Base-by-base conservation (phyloP, 2,797 vertebrate genomes). In the Pelobates cultripes region DNA sequence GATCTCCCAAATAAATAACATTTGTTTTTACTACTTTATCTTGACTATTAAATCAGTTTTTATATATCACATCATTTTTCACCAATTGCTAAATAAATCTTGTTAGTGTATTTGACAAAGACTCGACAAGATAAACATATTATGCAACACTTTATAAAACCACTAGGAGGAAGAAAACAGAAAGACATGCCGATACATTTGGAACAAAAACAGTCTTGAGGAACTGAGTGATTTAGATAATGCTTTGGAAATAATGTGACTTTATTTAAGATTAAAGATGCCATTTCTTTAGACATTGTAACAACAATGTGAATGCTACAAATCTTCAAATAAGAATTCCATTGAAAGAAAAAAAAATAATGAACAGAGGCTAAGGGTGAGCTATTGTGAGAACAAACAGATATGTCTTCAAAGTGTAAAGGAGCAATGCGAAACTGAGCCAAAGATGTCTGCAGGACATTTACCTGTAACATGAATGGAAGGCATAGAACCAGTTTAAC, bases 311-410 rank as follows among this genome's bases (percentile, higher is more conserved):
- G 45, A 67, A 68, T 68, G 51, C 17, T 42, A 43, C 45, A n/a
- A 51, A 17, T 69, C 64, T 68, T 68, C 64, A 69, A 68, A 57
- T 60, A 69, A 57, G 17, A 53, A 51, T 4, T 43, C 63, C 64
- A 68, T 67, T 77, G 45, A 68, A 60, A 69, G 51, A 55, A 53
- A 43, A 28, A 28, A 47, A 77, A 69, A 77, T 69, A 53, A 77
- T 77, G 44, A 77, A 77, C 41, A 57, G 66, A 77, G 42, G 75
- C 45, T 55, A 42, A 66, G 51, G 75, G 66, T 45, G 40, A 55
- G 41, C 41, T 53, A 45, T 69, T 43, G 43, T 57, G 47, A 43
- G 66, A 28, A 77, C 40, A 68, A 77, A 67, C 40, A 53, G 17
- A 41, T 70, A 3, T 43, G 17, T 51, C 45, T 77, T 69, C 64